phyloP scores from a whole-genome alignment of 2,797 vertebrate species.

The Megaceryle alcyon region DNA sequence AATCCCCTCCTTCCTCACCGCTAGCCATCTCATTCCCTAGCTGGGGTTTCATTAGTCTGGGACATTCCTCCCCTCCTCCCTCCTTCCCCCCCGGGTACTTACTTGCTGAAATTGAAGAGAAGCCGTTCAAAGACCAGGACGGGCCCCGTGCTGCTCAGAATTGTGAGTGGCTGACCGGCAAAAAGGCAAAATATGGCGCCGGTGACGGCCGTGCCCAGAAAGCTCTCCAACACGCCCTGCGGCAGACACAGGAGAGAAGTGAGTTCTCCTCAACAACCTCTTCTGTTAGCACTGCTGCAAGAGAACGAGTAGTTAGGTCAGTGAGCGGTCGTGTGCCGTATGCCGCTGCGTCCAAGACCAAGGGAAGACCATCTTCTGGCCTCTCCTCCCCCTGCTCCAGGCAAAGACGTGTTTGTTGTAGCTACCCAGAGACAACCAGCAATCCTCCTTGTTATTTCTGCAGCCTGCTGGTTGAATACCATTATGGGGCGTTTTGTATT shows the following conservation, averaged over 20 bases:
- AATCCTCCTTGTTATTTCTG: neutral
- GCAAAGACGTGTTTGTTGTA: rapidly evolving
- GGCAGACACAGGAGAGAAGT: neutral
- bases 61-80: neutral
- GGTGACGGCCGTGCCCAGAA: constrained; percentile 91
- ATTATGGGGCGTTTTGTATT: neutral
- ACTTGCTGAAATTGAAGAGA: constrained; percentile 98
- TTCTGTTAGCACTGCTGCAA: rapidly evolving
- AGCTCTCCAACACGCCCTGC: constrained; percentile 97
- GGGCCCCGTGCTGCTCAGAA: constrained; percentile 96
- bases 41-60: neutral
- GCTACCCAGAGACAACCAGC: neutral
- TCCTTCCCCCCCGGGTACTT: neutral
- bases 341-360: rapidly evolving
- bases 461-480: no score
- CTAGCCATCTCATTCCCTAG: neutral
- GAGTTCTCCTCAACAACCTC: neutral
- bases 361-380: neutral
- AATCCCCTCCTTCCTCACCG: neutral
- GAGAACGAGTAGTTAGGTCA: neutral
- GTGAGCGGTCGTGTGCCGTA: rapidly evolving
- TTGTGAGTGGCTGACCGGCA: constrained; percentile 93
- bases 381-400: neutral
- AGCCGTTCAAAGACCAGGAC: constrained; percentile 97
- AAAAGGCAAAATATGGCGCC: constrained; percentile 94